Evolutionary conservation across 1,140 invertebrate species (phyloP), one percentile per base, ranked within the genome.

Genomic region (Papilio glaucus): DNA sequence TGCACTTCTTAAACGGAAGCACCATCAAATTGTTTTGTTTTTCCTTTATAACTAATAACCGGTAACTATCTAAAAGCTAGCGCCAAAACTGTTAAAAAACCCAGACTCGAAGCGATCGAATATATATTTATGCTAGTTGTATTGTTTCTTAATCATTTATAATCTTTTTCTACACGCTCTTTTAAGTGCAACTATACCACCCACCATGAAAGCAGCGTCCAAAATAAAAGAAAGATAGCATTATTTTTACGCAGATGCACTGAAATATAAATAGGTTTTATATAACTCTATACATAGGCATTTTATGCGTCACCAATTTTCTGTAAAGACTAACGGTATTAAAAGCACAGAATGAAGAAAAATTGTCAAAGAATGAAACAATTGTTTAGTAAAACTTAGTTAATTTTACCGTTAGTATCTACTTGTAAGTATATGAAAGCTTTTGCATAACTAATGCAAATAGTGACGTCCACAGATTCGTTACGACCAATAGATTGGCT

Each of bases 121-220:
- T 76, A 81, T 67, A 78, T 61, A 77, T 49, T 71, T 73, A 71
- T 49, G 71, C 38, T 18, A 37, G 10, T 37, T 13, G 73, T 77
- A 75, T 78, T 73, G 8, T 9, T 78, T 70, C 42, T 70, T 74
- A 67, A 89, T 92, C 88, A 92, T 89, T 89, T 88, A 72, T 92
- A 92, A 77, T 92, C 90, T 45, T 83, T 82, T 38, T 92, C 89
- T 79, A 92, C 90, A 85, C 73, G 82, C 63, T 91, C 85, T 85
- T 92, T 92, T 63, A 92, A 86, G 82, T 92, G 89, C 89, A 92
- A 80, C 90, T 92, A 85, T 74, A 74, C 65, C 85, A 85, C 84
- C 87, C 87, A 88, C 84, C 86, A 81, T 80, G 65, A 24, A 90
- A 92, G 90, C 90, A 87, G 90, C 90, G 90, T 92, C 90, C 90